These are phyloP conservation scores for Lamellibrachia luymesi DNA, from an alignment of 1,140 invertebrate genomes.

Conservation along the genomic window DNA sequence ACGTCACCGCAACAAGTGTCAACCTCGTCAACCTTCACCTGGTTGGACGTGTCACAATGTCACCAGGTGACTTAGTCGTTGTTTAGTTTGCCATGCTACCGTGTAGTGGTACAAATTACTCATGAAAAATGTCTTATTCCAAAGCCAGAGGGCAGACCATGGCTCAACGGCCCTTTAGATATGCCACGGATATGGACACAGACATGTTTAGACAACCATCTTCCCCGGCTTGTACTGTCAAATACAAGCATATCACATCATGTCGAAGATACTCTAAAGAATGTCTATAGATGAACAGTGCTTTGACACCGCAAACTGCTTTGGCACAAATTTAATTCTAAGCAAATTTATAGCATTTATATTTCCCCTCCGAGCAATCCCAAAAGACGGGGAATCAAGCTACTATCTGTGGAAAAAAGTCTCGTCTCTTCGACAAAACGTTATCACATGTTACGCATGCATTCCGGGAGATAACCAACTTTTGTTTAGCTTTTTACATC, in stretches of 20 bases:
- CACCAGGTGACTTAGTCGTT: too few species aligned
- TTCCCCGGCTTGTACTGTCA: neutral
- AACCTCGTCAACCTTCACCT: neutral
- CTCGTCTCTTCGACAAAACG: neutral
- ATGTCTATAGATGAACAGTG: neutral
- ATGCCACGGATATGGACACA: too few species aligned
- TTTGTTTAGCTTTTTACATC: neutral
- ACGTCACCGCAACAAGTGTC: neutral
- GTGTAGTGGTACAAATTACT: too few species aligned
- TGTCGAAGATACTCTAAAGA: neutral
- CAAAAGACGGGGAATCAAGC: neutral
- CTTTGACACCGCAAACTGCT: neutral
- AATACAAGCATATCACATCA: neutral
- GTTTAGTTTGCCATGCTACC: too few species aligned
- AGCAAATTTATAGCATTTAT: neutral
- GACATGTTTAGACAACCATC: neutral
- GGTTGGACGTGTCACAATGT: neutral
- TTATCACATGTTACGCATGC: neutral
- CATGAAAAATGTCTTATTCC: too few species aligned
- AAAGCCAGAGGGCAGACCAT: too few species aligned
- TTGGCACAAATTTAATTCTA: neutral
- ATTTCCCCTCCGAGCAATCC: neutral
- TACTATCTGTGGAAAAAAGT: neutral
- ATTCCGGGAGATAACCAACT: neutral
- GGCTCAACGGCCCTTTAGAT: too few species aligned